These are phyloP conservation scores for Tragulus kanchil DNA, from an alignment of 2,113 vertebrate genomes.

Conservation along the genomic window DNA sequence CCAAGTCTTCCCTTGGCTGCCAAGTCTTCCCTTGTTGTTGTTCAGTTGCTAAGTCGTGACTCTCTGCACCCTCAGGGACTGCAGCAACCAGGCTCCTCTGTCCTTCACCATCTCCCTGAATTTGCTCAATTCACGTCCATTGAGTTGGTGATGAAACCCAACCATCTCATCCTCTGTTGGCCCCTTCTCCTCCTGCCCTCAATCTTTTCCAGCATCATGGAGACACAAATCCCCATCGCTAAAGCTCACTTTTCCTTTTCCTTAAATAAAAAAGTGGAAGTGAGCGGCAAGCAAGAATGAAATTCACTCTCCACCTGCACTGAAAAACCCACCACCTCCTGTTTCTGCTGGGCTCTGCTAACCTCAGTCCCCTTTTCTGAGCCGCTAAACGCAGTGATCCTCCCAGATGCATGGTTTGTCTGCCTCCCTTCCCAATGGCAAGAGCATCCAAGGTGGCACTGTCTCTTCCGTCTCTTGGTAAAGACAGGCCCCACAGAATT, in stretches of 20 bases:
- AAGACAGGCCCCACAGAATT: background rate
- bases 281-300: background rate
- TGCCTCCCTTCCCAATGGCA: background rate
- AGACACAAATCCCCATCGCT: background rate
- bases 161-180: background rate
- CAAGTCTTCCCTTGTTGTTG: background rate
- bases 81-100: background rate
- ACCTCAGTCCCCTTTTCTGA: background rate
- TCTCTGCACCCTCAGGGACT: background rate
- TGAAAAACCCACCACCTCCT: fast-evolving
- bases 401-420: background rate
- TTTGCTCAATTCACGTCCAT: background rate
- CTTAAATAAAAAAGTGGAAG: background rate
- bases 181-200: background rate
- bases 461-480: background rate
- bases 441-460: background rate
- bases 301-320: background rate
- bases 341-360: background rate
- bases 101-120: background rate
- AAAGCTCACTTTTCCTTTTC: background rate
- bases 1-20: too few species aligned
- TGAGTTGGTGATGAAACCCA: background rate
- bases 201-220: background rate
- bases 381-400: too few species aligned
- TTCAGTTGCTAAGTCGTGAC: background rate